Base-by-base conservation (phyloP, 2,113 vertebrate genomes). In the Daubentonia madagascariensis region DNA sequence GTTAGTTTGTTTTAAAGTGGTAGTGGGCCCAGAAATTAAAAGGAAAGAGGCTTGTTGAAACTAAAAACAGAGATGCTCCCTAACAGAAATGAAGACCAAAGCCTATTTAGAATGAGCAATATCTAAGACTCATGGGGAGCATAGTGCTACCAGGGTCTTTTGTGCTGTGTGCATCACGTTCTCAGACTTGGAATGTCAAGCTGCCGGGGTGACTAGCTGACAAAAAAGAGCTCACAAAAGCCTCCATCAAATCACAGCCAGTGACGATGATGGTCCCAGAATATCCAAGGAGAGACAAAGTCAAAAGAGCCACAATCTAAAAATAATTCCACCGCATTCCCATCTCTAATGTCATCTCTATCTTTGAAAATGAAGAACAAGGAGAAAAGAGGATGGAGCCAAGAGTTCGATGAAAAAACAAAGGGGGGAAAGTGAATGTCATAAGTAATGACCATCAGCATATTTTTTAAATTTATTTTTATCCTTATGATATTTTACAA, bases 271-370 rank as follows among this genome's bases (percentile, higher is more conserved):
- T 48, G 48, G 48, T 83, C 57, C 85, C 85, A 85, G 88, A 72
- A 59, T 75, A 81, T 40, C 48, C 78, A 37, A 54, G 48, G 72
- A 83, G 59, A 91, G 67, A 73, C 50, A 81, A 91, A 91, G 76
- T 70, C 45, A 76, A 73, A 65, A 93, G 84, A 67, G 43, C 37
- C 50, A 45, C 52, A 30, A 30, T 43, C 93, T 91, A 91, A 96
- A 57, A 80, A 85, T 57, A 85, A 70, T 70, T 59, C 43, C 18
- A 18, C 43, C 16, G 70, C 52, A 30, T 65, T 13, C 59, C 50
- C 37, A 32, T 40, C 92, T 95, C 65, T 87, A 50, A n/a, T 45
- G 65, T 80, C 70, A 85, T 84, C 45, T 72, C 96, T 73, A 6
- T 17, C 63, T 92, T 95, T 92, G 84, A 50, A 87, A 91, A 67